Percentiles rank a stretch among this genome's conserved stretches.
phyloP scores from a whole-genome alignment of 2,113 vertebrate species.

The Anser brachyrhynchus region DNA sequence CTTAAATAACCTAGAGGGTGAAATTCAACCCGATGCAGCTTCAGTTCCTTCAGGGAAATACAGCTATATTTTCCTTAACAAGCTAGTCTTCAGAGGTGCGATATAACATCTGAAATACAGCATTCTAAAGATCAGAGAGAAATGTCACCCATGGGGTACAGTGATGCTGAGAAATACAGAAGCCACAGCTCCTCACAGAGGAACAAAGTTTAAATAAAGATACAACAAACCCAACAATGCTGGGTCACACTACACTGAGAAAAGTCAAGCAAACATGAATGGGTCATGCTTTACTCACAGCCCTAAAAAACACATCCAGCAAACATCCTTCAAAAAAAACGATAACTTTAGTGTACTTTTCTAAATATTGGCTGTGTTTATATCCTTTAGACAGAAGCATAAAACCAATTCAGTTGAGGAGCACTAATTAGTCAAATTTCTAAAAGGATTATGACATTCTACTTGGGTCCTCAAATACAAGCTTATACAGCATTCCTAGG shows the following conservation, averaged over 20 bases:
- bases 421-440: neutral
- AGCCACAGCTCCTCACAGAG: conserved; percentile 20
- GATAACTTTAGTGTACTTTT: neutral
- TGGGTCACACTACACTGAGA: neutral
- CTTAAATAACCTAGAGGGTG: conserved; percentile 47
- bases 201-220: conserved; percentile 47
- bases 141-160: neutral
- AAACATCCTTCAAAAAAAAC: neutral
- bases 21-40: conserved; percentile 25
- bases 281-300: neutral
- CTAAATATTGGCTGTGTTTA: neutral
- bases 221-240: neutral
- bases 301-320: neutral
- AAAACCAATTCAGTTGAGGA: neutral
- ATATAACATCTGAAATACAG: conserved; percentile 32
- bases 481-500: neutral
- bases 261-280: conserved; percentile 14
- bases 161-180: conserved; percentile 15
- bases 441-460: neutral
- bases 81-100: conserved; percentile 5
- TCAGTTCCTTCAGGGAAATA: conserved; percentile 1
- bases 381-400: neutral
- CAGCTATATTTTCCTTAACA: conserved; percentile 17
- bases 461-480: neutral
- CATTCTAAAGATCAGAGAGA: conserved; percentile 53